phyloP scores from a whole-genome alignment of 2,113 vertebrate genomes.

The Campylorhamphus procurvoides region DNA sequence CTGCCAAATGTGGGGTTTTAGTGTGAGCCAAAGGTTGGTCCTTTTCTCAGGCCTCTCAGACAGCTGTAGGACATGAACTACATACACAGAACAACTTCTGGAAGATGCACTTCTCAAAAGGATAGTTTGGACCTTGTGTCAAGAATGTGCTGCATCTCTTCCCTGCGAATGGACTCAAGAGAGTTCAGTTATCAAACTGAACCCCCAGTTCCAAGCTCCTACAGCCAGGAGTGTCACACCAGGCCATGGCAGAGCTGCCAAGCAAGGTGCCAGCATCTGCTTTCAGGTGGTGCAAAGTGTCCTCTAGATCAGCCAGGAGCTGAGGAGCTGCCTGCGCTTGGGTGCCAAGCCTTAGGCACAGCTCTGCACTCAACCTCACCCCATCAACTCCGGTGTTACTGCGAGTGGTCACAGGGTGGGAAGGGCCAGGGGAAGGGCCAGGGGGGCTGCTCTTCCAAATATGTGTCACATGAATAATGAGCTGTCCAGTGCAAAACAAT shows the following conservation, averaged over 20 bases:
- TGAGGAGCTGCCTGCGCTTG: rapidly evolving
- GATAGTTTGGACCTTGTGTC: neutral
- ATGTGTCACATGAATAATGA: neutral
- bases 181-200: rapidly evolving
- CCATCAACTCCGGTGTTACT: rapidly evolving
- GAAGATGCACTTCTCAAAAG: neutral
- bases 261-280: neutral
- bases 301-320: neutral
- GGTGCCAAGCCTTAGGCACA: neutral
- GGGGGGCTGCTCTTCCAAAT: neutral
- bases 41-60: neutral
- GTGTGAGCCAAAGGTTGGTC: neutral
- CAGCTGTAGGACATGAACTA: rapidly evolving
- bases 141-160: neutral
- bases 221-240: rapidly evolving
- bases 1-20: rapidly evolving
- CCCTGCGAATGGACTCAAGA: rapidly evolving
- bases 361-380: neutral
- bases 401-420: no score
- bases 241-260: neutral
- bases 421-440: neutral
- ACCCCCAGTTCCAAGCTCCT: neutral
- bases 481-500: neutral
- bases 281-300: neutral
- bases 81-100: neutral